phyloP scores from a whole-genome alignment of 2,888 invertebrate species.

The Busseola fusca region DNA sequence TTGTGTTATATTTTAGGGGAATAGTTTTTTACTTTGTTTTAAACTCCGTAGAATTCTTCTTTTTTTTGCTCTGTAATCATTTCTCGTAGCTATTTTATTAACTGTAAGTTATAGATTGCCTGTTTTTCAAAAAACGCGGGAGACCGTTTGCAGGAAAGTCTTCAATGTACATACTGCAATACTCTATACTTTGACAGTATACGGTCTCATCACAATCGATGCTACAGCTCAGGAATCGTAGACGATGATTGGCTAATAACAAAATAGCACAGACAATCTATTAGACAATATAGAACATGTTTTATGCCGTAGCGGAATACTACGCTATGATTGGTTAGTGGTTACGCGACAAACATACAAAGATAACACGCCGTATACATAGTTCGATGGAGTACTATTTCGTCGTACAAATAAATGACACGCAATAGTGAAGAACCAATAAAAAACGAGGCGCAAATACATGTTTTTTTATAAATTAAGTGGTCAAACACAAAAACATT shows the following conservation, averaged over 20 bases:
- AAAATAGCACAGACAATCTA: constrained; percentile 50
- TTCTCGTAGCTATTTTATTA: constrained; percentile 1
- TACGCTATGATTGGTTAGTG: constrained; percentile 59
- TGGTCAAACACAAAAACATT: constrained; percentile 78
- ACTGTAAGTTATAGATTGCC: constrained; percentile 16
- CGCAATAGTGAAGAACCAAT: constrained; percentile 86
- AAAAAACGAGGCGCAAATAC: constrained; percentile 87
- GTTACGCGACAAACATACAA: constrained; percentile 61
- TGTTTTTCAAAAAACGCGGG: constrained; percentile 27
- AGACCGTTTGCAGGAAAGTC: constrained; percentile 3
- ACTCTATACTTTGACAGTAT: constrained; percentile 35
- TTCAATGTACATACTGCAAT: constrained; percentile 38
- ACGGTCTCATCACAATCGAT: constrained; percentile 59
- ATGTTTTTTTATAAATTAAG: constrained; percentile 82
- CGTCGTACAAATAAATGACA: constrained; percentile 88
- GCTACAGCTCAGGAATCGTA: constrained; percentile 43
- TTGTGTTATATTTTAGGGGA: neutral
- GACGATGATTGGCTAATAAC: constrained; percentile 61
- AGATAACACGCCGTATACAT: constrained; percentile 64
- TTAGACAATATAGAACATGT: constrained; percentile 52
- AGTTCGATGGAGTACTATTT: constrained; percentile 75
- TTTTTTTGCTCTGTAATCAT: constrained; percentile 25
- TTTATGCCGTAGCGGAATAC: constrained; percentile 52
- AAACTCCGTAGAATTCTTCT: neutral
- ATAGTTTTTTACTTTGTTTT: neutral